A percentile compares a stretch with the other conserved stretches of the same genome.
Conservation (phyloP, 2,888 invertebrate genomes). For the Tetragonisca angustula region DNA sequence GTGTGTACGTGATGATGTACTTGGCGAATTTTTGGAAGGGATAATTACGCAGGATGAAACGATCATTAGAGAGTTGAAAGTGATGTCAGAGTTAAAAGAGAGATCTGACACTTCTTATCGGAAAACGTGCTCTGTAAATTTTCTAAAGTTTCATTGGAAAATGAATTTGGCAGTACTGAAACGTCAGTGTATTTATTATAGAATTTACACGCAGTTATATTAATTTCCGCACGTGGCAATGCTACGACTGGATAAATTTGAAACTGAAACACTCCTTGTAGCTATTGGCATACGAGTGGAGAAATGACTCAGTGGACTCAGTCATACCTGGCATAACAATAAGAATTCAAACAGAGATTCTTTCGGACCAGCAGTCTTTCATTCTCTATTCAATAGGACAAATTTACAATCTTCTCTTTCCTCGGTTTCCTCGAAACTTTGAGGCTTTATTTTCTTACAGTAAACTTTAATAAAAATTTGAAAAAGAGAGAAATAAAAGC, state of each 20-base stretch:
- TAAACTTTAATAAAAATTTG: constrained; percentile 2
- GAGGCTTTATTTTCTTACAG: background rate
- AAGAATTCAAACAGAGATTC: background rate
- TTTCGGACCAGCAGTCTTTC: background rate
- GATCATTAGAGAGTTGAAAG: background rate
- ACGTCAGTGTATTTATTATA: too few relatives aligned
- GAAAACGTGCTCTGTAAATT: background rate
- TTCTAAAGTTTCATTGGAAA: background rate
- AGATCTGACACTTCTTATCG: background rate
- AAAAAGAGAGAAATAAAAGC: background rate
- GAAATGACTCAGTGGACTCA: background rate
- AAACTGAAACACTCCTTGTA: background rate
- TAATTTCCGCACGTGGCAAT: background rate
- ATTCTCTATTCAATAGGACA: background rate
- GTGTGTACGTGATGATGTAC: background rate
- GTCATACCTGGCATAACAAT: background rate
- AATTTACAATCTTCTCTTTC: background rate
- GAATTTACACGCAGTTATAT: too few relatives aligned
- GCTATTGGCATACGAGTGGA: too few relatives aligned
- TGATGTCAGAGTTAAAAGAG: background rate
- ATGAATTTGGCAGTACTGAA: background rate
- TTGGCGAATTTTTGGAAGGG: background rate
- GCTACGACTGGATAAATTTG: background rate
- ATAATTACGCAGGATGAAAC: background rate
- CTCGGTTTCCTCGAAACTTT: background rate